Percentiles rank a stretch among this genome's conserved stretches.
phyloP scores from a whole-genome alignment of 2,888 invertebrate species.

The Lottia scabra region DNA sequence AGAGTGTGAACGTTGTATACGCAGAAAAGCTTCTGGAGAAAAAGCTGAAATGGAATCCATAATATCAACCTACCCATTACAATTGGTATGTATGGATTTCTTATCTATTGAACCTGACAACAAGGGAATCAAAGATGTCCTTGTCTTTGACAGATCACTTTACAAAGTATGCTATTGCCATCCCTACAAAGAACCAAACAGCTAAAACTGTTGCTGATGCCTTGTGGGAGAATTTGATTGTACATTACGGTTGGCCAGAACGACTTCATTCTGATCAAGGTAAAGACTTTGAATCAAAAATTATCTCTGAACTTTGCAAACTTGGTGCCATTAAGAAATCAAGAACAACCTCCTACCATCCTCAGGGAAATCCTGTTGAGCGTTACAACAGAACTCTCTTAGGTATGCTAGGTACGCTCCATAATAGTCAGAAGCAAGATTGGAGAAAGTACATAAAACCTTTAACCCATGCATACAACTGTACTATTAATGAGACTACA shows the following conservation, averaged over 20 bases:
- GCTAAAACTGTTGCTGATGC: conserved; percentile 27
- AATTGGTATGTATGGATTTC: conserved; percentile 40
- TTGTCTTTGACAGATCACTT: conserved; percentile 27
- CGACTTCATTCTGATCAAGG: conserved; percentile 30
- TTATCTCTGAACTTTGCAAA: conserved; percentile 27
- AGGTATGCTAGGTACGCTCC: conserved; percentile 25
- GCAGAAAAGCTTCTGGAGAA: not conserved
- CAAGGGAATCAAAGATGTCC: conserved; percentile 11
- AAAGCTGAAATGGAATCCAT: conserved; percentile 13
- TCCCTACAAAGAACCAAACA: conserved; percentile 27
- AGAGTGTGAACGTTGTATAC: conserved; percentile 33
- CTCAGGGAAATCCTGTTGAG: conserved; percentile 32
- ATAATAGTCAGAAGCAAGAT: conserved; percentile 23
- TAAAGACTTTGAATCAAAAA: conserved; percentile 24
- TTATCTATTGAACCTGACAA: conserved; percentile 29
- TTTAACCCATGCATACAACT: conserved; percentile 27
- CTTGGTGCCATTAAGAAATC: conserved; percentile 25
- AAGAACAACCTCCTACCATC: conserved; percentile 32
- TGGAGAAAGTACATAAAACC: conserved; percentile 26
- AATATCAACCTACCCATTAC: conserved; percentile 30
- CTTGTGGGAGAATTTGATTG: conserved; percentile 22
- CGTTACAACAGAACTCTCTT: conserved; percentile 27
- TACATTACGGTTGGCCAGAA: conserved; percentile 30
- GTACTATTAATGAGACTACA: conserved; percentile 25
- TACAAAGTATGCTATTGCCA: conserved; percentile 23